Evolutionary conservation across 2,888 invertebrate genomes (phyloP).

Genomic region (Himalopsyche kuldschensis): DNA sequence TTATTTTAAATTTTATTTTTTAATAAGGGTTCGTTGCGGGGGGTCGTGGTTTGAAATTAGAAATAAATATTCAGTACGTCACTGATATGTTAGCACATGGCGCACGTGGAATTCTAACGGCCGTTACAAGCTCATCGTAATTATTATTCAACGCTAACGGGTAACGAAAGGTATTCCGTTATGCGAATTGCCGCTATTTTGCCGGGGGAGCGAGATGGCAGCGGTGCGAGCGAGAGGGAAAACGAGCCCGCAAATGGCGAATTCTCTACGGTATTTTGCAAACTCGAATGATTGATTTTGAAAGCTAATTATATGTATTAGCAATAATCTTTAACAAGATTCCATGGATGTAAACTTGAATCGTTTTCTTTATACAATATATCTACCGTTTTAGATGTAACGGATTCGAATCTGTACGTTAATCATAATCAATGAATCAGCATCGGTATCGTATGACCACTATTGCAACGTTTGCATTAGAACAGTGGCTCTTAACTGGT

Average conservation of each 20-base stretch:
- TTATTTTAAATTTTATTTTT: too few species aligned
- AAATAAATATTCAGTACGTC: not conserved
- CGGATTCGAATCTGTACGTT: too few species aligned
- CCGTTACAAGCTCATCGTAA: not conserved
- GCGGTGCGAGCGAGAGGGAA: not conserved
- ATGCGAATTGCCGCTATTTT: not conserved
- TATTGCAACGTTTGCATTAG: too few species aligned
- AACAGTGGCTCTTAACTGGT: too few species aligned
- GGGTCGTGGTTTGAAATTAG: not conserved
- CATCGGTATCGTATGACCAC: too few species aligned
- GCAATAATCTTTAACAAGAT: not conserved
- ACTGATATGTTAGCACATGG: not conserved
- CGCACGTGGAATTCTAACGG: not conserved
- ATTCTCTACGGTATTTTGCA: not conserved
- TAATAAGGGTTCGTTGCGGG: too few species aligned
- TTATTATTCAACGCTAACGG: not conserved
- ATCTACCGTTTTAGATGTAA: too few species aligned
- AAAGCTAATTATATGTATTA: not conserved
- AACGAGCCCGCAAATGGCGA: not conserved
- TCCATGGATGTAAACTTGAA: too few species aligned
- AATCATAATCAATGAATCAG: too few species aligned
- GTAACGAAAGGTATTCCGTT: not conserved
- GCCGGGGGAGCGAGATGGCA: not conserved
- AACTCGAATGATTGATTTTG: not conserved
- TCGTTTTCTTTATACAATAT: too few species aligned